A percentile compares a stretch with the other conserved stretches of the same genome.
phyloP scores from a whole-genome alignment of 1,140 invertebrate species.

The Drosophila mauritiana region DNA sequence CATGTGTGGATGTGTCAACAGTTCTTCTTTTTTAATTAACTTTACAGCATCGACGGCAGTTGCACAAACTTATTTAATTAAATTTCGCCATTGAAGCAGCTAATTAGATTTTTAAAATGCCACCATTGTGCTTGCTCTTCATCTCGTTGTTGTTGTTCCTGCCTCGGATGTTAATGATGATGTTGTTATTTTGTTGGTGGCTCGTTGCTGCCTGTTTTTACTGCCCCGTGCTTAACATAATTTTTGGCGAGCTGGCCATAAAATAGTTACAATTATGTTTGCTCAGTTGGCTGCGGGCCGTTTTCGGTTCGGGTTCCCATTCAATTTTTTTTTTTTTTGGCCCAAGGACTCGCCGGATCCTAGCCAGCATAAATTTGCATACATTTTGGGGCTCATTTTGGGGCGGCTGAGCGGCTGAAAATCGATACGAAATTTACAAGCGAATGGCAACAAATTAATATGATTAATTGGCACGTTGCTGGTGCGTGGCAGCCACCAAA shows the following conservation, averaged over 20 bases:
- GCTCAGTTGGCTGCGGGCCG: conserved; percentile 33
- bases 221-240: conserved; percentile 48
- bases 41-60: conserved; percentile 65
- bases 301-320: background rate
- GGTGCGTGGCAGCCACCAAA: conserved; percentile 36
- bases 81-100: conserved; percentile 77
- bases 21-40: conserved; percentile 78
- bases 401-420: conserved; percentile 33
- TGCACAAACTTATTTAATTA: conserved; percentile 80
- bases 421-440: conserved; percentile 60
- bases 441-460: conserved; percentile 69
- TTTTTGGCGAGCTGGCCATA: conserved; percentile 54
- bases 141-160: conserved; percentile 2
- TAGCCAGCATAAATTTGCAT: conserved; percentile 73
- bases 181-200: conserved; percentile 30
- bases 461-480: conserved; percentile 73
- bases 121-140: conserved; percentile 11
- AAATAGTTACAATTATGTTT: conserved; percentile 73
- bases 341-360: conserved; percentile 6
- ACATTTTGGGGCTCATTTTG: conserved; percentile 39
- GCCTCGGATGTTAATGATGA: conserved; percentile 39
- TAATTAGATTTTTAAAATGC: conserved; percentile 76
- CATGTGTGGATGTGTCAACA: conserved; percentile 43
- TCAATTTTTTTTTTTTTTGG: background rate
- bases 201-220: conserved; percentile 20